Base-by-base conservation (phyloP, 2,113 vertebrate genomes). In the Cochlearius cochlearius region DNA sequence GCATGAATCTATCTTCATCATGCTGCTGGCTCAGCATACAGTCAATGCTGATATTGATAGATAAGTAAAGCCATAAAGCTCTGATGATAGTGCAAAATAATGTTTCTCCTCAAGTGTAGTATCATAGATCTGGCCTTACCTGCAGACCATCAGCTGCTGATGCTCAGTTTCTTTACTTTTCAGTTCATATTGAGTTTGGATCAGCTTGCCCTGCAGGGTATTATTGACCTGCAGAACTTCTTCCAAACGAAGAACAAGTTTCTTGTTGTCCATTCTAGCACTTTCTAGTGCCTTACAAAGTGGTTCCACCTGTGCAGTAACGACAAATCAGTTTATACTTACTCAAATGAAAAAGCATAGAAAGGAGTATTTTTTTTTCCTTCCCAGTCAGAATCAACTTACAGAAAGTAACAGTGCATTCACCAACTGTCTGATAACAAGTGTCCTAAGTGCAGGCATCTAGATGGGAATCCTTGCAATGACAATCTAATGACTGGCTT, bases 201-300 rank as follows among this genome's bases (percentile, higher is more conserved):
- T 95, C 39, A 98, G 81, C 77, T 96, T 98, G 58, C 80, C 91
- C 79, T 98, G 97, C 59, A 98, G 86, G 41, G 59, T 72, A 67
- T 43, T 92, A 56, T 95, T 98, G 66, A 96, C 92, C 73, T 97
- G 97, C 60, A 98, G 64, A 62, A 96, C 85, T 80, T 98, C 97
- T 66, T 98, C 97, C 63, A 98, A 94, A 81, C 14, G 95, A 90
- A 81, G 41, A 38, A 95, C 93, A 58, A 98, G 96, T 47, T 97
- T 98, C 73, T 94, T 97, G 72, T 98, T 98, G 94, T 98, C 98
- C 77, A 71, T 91, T 92, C 94, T 95, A 47, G 96, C 59, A 25
- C 86, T 60, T 50, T 98, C 97, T 49, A 98, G 93, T 53, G 92
- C 94, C 80, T 97, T 98, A 19, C 87, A 94, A 38, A 98, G 93